A percentile compares a stretch with the other conserved stretches of the same genome.
These are phyloP conservation scores for Beaufortia kweichowensis DNA, from an alignment of 2,113 vertebrate species.

Conservation along the genomic window DNA sequence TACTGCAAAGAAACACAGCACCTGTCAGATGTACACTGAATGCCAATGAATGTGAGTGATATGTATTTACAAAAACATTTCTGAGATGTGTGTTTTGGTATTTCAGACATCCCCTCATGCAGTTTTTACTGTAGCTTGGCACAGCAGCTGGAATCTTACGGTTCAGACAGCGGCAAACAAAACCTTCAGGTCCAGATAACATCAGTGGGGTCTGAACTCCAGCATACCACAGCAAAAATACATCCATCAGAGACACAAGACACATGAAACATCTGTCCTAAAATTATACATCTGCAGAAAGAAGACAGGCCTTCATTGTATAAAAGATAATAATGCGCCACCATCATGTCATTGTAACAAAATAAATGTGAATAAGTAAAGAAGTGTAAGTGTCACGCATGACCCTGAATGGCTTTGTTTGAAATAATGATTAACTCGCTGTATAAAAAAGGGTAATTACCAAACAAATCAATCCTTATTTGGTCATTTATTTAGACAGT, in stretches of 20 bases:
- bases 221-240: background rate
- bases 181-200: background rate
- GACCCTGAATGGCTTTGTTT: too few species aligned
- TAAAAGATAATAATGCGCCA: background rate
- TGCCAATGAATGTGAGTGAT: too few species aligned
- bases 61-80: too few species aligned
- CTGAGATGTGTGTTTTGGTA: constrained; percentile 57
- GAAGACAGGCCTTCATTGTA: background rate
- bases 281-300: background rate
- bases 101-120: constrained; percentile 60
- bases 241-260: background rate
- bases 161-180: constrained; percentile 37
- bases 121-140: constrained; percentile 5
- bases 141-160: background rate
- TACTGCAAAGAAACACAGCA: constrained; percentile 13
- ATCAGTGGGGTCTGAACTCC: background rate
- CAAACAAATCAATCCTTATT: too few species aligned
- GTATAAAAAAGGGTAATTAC: too few species aligned
- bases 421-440: too few species aligned
- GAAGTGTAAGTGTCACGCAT: too few species aligned
- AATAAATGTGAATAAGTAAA: background rate
- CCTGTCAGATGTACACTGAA: background rate
- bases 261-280: background rate
- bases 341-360: background rate
- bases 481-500: too few species aligned